Base-by-base conservation (phyloP, 2,888 invertebrate species). In the Orthosia gracilis region DNA sequence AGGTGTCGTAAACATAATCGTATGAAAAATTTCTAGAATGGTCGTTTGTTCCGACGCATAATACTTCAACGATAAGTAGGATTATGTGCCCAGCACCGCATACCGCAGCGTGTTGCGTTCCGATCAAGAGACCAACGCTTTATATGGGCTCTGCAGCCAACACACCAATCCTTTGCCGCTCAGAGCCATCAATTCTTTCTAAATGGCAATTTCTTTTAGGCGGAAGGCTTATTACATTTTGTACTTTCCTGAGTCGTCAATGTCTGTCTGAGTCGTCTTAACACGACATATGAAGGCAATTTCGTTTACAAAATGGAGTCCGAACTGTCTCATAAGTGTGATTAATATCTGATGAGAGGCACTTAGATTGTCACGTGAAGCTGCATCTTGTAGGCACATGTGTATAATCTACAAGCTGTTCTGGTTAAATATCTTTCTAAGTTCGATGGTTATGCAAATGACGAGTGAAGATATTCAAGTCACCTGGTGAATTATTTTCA, bases 151-250 rank as follows among this genome's bases (percentile, higher is more conserved):
- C 17, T 17, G 26, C 45, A 55, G n/a, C 21, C 17, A 59, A 79
- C 45, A 31, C 3, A 26, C n/a, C 17, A 59, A 79, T 49, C 54
- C 49, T 52, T 62, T 17, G 13, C 17, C 26, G 26, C 54, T 4
- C 11, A 11, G 12, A 52, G 23, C 52, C 40, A 69, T 50, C 17
- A 63, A 66, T 69, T 69, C 54, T 54, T 58, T 17, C 31, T 13
- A 47, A 69, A 47, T 47, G 40, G 18, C 66, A 58, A 49, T 78
- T 82, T 73, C 4, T 65, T 69, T 59, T 52, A 57, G 12, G 21
- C 31, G 57, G 18, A 13, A 12, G 15, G 15, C 69, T 73, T 78
- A 80, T 82, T 78, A 71, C 64, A 23, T 76, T 80, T 73, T 79
- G 75, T 67, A 63, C 58, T 50, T 63, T 67, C 59, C 40, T 47